Base-by-base conservation (phyloP, 2,888 invertebrate genomes). In the Tetheella fluctuosa region DNA sequence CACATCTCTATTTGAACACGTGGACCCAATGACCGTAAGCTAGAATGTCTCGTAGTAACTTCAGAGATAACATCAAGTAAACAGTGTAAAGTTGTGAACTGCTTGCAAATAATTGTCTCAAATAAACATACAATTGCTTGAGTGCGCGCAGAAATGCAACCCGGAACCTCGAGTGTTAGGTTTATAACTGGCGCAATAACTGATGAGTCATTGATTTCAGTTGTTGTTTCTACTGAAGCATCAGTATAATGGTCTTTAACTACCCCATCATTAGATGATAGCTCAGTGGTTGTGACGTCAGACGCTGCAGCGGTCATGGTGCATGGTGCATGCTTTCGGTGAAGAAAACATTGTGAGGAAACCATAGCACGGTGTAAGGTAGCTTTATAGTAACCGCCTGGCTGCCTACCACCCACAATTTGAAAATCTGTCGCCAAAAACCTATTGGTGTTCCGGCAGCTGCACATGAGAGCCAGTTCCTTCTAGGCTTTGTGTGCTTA, bases 51-150 rank as follows among this genome's bases (percentile, higher is more conserved):
- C 34, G 55, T 34, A 34, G 20, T 34, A 34, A 17, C 28, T n/a
- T 15, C 2, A 17, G 23, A 17, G 55, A 55, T 55, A 55, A 20
- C 55, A 55, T 55, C 55, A 23, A 17, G 55, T n/a, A 25, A 34
- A 55, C 34, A 55, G 48, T 48, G 48, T 48, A 48, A 42, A 48
- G 48, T 55, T 34, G 34, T 55, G 34, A 55, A 34, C 55, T 55
- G 23, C 34, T 55, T 7, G 37, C 34, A 55, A 55, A 55, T 55
- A 55, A 55, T 55, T 55, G 37, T 34, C 37, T 55, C 34, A 23
- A 20, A 55, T 55, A 55, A 55, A 55, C 28, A 55, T 20, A 20
- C 54, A 20, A 54, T 30, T 55, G 34, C 20, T n/a, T 48, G 17
- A 48, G 48, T 48, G 10, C 48, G 20, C 20, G 20, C 55, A 17